Evolutionary conservation across 2,888 invertebrate species (phyloP).

Genomic region (Himalopsyche kuldschensis): DNA sequence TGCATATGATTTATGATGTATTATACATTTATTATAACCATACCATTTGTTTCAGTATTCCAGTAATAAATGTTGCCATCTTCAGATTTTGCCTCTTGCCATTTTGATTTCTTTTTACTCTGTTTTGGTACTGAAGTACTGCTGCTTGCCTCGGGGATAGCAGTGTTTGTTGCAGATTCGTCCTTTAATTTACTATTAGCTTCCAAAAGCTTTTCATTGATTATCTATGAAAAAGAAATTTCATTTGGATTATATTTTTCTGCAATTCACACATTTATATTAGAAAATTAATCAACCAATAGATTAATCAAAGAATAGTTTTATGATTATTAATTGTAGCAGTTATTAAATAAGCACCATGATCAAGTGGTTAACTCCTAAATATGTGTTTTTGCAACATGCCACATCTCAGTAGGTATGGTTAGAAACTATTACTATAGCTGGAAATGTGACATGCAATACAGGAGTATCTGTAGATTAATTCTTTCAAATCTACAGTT

Average conservation of each 20-base stretch:
- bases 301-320: too few relatives aligned
- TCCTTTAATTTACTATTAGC: conserved; percentile 39
- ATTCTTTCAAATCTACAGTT: too few relatives aligned
- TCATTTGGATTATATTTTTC: background rate
- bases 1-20: too few relatives aligned
- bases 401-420: too few relatives aligned
- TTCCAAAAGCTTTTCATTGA: conserved; percentile 37
- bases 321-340: too few relatives aligned
- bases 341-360: too few relatives aligned
- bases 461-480: too few relatives aligned
- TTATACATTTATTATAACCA: background rate
- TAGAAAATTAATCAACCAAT: too few relatives aligned
- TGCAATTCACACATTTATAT: background rate
- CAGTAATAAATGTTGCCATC: conserved; percentile 84
- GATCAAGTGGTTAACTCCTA: too few relatives aligned
- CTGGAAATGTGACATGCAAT: too few relatives aligned
- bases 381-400: too few relatives aligned
- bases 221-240: conserved; percentile 24
- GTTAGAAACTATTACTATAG: too few relatives aligned
- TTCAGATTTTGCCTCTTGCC: conserved; percentile 79
- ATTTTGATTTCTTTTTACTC: conserved; percentile 47
- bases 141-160: conserved; percentile 38
- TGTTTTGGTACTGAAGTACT: background rate
- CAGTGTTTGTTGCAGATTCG: conserved; percentile 43
- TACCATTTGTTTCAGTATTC: conserved; percentile 82